A percentile compares a stretch with the other conserved stretches of the same genome.
Conservation (phyloP, 2,113 vertebrate genomes). For the Periophthalmus modestus region DNA sequence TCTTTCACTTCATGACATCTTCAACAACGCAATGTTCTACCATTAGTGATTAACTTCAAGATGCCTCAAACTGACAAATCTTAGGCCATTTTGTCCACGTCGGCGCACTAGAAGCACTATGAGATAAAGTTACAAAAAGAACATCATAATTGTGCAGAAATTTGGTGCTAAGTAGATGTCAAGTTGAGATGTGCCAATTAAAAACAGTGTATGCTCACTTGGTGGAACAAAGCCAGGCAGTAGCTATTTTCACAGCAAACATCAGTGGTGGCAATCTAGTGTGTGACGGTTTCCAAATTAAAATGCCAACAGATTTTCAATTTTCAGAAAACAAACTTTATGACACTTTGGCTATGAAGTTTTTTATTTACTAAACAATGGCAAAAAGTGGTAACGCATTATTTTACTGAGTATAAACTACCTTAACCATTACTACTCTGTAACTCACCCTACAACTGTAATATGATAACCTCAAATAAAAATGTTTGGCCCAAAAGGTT, state of each 20-base stretch:
- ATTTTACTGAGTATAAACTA: too few relatives aligned
- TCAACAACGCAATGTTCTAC: not conserved
- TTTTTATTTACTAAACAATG: too few relatives aligned
- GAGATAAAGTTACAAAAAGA: not conserved
- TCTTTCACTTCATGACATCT: not conserved
- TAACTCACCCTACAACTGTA: too few relatives aligned
- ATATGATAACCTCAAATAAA: too few relatives aligned
- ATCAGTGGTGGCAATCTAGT: not conserved
- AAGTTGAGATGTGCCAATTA: slow-evolving; percentile 7
- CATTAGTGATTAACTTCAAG: not conserved
- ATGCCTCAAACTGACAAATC: not conserved
- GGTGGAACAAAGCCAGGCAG: not conserved
- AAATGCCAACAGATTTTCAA: not conserved
- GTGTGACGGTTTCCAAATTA: slow-evolving; percentile 3
- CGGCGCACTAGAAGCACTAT: not conserved
- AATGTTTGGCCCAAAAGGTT: too few relatives aligned
- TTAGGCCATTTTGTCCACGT: not conserved
- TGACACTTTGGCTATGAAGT: not conserved
- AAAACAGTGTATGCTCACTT: slow-evolving; percentile 6
- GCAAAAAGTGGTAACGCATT: too few relatives aligned
- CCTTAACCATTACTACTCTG: too few relatives aligned
- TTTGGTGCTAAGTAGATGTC: not conserved
- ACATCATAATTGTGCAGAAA: not conserved
- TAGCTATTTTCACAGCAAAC: not conserved
- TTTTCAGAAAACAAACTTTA: not conserved